Evolutionary conservation across 2,797 vertebrate genomes (phyloP).

Genomic region (Sebastes iracundus): DNA sequence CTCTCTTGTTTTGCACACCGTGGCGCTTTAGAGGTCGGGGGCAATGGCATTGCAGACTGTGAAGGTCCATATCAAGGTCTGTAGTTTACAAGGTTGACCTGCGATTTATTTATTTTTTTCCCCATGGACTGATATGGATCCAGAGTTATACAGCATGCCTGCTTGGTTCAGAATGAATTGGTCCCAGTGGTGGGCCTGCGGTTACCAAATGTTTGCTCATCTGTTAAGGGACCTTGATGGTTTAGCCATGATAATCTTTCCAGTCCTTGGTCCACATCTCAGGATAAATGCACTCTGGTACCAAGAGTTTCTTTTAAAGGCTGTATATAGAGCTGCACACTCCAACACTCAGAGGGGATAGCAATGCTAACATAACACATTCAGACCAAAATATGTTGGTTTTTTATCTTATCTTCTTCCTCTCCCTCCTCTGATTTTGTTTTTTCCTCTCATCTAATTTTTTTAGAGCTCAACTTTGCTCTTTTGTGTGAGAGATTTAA

Average conservation of each 20-base stretch:
- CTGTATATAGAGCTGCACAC: constrained; percentile 43
- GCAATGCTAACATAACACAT: constrained; percentile 38
- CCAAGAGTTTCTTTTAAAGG: constrained; percentile 59
- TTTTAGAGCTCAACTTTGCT: constrained; percentile 27
- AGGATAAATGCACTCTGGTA: constrained; percentile 76
- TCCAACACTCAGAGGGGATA: constrained; percentile 28
- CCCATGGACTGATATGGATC: constrained; percentile 18
- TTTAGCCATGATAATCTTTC: constrained; percentile 60
- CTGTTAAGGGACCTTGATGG: constrained; percentile 48
- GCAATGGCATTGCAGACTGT: constrained; percentile 24
- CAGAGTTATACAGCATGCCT: constrained; percentile 19
- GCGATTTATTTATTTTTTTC: neutral
- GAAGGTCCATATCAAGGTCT: constrained; percentile 50
- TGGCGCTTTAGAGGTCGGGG: constrained; percentile 1
- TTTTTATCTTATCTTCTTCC: constrained; percentile 39
- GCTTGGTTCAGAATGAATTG: constrained; percentile 27
- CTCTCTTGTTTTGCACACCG: constrained; percentile 17
- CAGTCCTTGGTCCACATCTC: constrained; percentile 70
- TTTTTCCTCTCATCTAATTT: neutral
- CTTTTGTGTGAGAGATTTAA: constrained; percentile 9
- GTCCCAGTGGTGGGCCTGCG: constrained; percentile 4
- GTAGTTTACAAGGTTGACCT: constrained; percentile 45
- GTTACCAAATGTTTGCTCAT: constrained; percentile 55
- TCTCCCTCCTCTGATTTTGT: neutral
- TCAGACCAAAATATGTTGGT: constrained; percentile 53